Evolutionary conservation across 2,113 vertebrate genomes (phyloP).

Genomic region (Corvus moneduloides): DNA sequence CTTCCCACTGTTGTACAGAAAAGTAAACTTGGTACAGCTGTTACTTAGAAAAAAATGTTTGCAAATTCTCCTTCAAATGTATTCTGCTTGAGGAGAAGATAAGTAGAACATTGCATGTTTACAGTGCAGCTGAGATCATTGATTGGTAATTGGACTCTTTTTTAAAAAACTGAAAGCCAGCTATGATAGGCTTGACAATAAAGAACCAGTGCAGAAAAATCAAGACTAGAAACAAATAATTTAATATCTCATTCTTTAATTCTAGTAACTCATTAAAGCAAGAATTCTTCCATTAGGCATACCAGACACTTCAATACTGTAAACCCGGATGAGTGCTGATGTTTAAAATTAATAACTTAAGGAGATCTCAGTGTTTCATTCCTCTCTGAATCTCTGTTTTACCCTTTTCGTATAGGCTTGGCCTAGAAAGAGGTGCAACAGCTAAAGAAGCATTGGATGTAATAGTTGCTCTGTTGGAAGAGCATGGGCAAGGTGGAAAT

Average conservation of each 20-base stretch:
- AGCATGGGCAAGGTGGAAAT: slow-evolving; percentile 82
- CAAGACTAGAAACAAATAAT: neutral
- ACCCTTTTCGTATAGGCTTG: slow-evolving; percentile 68
- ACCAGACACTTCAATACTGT: neutral
- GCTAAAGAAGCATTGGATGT: slow-evolving; percentile 78
- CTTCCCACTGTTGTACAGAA: neutral
- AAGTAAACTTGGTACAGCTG: neutral
- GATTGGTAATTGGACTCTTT: neutral
- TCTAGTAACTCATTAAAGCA: neutral
- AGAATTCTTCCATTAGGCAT: neutral
- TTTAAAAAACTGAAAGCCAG: neutral
- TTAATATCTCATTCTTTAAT: neutral
- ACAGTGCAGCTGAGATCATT: neutral
- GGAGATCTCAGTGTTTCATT: neutral
- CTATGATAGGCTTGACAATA: neutral
- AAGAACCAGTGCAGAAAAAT: neutral
- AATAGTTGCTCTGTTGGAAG: slow-evolving; percentile 76
- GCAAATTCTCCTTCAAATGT: neutral
- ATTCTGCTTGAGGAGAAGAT: neutral
- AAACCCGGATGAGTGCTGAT: neutral
- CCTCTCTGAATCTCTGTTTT: neutral
- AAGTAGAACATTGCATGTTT: neutral
- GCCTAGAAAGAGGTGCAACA: slow-evolving; percentile 77
- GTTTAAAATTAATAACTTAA: neutral
- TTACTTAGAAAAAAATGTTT: neutral